phyloP scores from a whole-genome alignment of 2,113 vertebrate genomes.

The Alethe castanea region DNA sequence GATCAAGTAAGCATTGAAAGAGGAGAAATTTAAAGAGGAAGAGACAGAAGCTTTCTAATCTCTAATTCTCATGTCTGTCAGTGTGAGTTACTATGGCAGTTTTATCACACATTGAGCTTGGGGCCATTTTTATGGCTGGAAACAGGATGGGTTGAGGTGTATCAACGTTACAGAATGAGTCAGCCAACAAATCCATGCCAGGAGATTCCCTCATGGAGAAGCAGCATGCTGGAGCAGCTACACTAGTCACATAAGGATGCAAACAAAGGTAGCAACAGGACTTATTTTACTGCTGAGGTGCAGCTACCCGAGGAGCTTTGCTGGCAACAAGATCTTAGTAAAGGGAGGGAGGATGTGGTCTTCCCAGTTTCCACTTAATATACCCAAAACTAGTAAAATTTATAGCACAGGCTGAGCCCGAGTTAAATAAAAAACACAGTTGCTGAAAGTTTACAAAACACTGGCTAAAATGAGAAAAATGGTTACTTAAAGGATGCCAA shows the following conservation, averaged over 20 bases:
- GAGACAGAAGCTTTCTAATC: background rate
- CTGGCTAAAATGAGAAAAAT: background rate
- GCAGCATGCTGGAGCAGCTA: background rate
- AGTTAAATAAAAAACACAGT: background rate
- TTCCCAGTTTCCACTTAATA: background rate
- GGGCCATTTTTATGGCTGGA: background rate
- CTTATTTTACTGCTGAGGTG: background rate
- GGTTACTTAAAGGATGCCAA: background rate
- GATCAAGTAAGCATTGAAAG: background rate
- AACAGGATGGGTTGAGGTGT: background rate
- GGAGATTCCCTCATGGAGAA: background rate
- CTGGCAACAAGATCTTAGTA: background rate
- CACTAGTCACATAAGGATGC: background rate
- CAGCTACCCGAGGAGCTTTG: background rate
- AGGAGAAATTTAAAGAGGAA: background rate
- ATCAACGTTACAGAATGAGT: background rate
- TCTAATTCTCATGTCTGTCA: background rate
- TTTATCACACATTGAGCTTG: background rate
- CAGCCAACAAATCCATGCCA: background rate
- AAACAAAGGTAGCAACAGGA: background rate
- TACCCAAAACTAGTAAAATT: background rate
- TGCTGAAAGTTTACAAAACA: background rate
- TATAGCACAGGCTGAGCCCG: background rate
- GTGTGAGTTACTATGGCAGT: background rate
- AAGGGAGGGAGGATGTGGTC: accelerated